Conservation (phyloP, 2,113 vertebrate species). For the Tiliqua scincoides region DNA sequence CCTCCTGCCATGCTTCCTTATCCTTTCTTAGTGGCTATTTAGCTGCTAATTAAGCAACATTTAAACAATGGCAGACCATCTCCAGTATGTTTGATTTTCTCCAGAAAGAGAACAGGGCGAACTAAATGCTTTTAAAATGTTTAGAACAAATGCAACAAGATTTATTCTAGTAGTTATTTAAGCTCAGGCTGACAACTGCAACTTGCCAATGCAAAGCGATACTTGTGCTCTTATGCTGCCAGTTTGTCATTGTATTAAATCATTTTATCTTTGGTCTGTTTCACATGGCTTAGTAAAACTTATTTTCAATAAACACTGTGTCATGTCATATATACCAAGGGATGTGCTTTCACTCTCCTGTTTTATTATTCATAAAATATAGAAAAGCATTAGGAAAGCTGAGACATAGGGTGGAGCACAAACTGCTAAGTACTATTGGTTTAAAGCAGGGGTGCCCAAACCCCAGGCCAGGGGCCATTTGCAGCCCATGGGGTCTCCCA, state of each 20-base stretch:
- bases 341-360: not conserved
- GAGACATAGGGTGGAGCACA: not conserved
- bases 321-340: not conserved
- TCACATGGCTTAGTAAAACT: rapidly evolving
- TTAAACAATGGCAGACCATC: too few relatives aligned
- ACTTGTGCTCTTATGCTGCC: not conserved
- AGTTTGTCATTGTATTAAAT: not conserved
- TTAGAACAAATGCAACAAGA: not conserved
- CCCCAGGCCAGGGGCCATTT: too few relatives aligned
- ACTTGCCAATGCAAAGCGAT: not conserved
- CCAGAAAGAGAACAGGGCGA: too few relatives aligned
- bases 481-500: too few relatives aligned
- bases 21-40: too few relatives aligned
- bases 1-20: too few relatives aligned
- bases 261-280: not conserved
- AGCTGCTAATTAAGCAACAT: too few relatives aligned
- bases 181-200: not conserved
- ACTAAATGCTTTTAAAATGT: not conserved
- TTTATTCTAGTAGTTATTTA: too few relatives aligned
- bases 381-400: not conserved
- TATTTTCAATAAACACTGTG: not conserved
- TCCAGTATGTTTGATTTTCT: not conserved
- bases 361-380: not conserved
- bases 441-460: too few relatives aligned
- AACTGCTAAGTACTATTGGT: too few relatives aligned